Conservation (phyloP, 2,113 vertebrate genomes). For the Chamaea fasciata region DNA sequence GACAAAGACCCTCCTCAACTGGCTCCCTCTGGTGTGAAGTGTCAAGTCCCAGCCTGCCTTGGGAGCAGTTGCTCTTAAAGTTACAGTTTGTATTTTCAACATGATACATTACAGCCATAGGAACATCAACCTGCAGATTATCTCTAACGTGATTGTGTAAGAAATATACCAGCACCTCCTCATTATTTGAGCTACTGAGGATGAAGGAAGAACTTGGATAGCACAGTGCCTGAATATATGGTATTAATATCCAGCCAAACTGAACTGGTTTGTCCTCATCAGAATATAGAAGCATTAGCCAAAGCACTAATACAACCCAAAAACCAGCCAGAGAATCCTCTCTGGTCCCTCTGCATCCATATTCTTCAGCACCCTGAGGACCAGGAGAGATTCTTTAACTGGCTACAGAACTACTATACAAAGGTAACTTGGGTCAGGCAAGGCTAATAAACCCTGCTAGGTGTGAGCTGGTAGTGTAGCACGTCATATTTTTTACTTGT, state of each 20-base stretch:
- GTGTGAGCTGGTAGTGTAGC: neutral
- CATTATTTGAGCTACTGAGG: neutral
- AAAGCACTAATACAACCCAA: neutral
- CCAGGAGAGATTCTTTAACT: neutral
- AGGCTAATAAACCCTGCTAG: neutral
- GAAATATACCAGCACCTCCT: neutral
- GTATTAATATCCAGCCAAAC: neutral
- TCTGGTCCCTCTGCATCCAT: neutral
- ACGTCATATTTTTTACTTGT: neutral
- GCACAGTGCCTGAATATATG: neutral
- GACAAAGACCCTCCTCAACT: slow-evolving; percentile 7
- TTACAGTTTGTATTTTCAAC: neutral
- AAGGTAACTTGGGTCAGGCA: neutral
- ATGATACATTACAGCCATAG: neutral
- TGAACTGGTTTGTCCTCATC: neutral
- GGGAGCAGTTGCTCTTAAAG: neutral
- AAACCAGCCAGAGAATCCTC: neutral
- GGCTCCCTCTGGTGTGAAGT: neutral
- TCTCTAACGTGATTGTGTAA: neutral
- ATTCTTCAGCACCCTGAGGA: neutral
- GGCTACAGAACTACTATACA: neutral
- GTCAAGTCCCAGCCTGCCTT: neutral
- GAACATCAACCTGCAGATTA: neutral
- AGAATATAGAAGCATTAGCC: neutral
- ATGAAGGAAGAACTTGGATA: neutral